Evolutionary conservation across 2,888 invertebrate species (phyloP).

Genomic region (Amblyteles armatorius): DNA sequence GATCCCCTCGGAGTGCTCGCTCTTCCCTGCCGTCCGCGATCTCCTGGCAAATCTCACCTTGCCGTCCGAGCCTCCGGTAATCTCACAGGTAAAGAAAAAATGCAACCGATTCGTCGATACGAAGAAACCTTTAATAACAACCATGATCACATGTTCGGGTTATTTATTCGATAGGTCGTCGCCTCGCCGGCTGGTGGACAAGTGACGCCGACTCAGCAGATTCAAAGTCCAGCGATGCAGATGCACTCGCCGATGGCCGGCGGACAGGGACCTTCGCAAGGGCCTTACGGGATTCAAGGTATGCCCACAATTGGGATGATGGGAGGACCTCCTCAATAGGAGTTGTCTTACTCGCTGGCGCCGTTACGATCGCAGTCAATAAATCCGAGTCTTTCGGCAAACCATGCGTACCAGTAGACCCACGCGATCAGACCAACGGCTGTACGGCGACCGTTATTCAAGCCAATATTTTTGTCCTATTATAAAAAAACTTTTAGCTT

Average conservation of each 20-base stretch:
- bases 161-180: conserved; percentile 81
- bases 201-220: conserved; percentile 86
- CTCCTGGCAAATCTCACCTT: conserved; percentile 93
- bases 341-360: conserved; percentile 77
- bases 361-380: conserved; percentile 65
- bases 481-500: neutral
- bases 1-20: conserved; percentile 91
- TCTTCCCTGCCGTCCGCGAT: conserved; percentile 96
- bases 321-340: conserved; percentile 83
- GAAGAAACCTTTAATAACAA: neutral
- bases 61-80: conserved; percentile 91
- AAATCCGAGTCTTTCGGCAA: neutral
- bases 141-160: neutral
- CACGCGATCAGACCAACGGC: neutral
- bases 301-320: conserved; percentile 83
- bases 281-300: conserved; percentile 82
- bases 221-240: conserved; percentile 87
- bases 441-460: neutral
- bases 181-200: conserved; percentile 85
- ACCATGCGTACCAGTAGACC: neutral
- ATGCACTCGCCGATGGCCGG: conserved; percentile 87
- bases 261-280: conserved; percentile 81
- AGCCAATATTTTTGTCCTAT: neutral
- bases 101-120: neutral
- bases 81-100: conserved; percentile 78